Evolutionary conservation across 2,797 vertebrate genomes (phyloP).

Genomic region (Notolabrus celidotus): DNA sequence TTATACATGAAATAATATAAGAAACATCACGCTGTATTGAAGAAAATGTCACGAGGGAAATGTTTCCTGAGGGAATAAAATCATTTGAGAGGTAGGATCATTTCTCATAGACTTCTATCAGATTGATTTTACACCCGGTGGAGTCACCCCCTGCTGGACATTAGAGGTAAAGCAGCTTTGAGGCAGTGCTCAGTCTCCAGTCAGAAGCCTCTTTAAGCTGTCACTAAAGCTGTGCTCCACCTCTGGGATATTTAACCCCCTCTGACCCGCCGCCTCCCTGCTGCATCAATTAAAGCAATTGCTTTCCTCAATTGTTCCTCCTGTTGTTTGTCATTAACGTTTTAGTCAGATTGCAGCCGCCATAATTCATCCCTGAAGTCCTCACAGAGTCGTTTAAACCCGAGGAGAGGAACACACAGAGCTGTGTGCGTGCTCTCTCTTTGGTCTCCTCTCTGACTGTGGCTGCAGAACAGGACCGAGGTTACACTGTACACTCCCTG

Average conservation of each 20-base stretch:
- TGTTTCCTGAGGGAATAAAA: too few species aligned
- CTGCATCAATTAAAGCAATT: constrained; percentile 61
- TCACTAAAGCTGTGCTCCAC: constrained; percentile 10
- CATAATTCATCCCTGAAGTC: constrained; percentile 51
- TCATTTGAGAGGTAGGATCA: too few species aligned
- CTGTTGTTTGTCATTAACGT: constrained; percentile 54
- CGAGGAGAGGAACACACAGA: constrained; percentile 26
- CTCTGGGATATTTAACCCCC: constrained; percentile 21
- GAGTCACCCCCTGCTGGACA: too few species aligned
- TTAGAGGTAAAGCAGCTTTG: not conserved
- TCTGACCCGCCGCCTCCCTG: constrained; percentile 19
- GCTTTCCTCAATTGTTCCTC: constrained; percentile 49
- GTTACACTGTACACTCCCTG: constrained; percentile 8
- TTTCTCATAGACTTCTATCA: too few species aligned
- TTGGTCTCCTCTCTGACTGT: not conserved
- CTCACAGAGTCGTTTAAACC: constrained; percentile 31
- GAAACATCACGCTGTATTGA: too few species aligned
- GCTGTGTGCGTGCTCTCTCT: constrained; percentile 14
- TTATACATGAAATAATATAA: too few species aligned
- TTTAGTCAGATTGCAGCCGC: constrained; percentile 52
- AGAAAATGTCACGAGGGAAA: too few species aligned
- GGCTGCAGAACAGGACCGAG: constrained; percentile 5
- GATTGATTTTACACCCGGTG: too few species aligned
- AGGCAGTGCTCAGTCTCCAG: not conserved
- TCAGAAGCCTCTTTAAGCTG: constrained; percentile 5